phyloP scores from a whole-genome alignment of 2,888 invertebrate species.

The Macrophya alboannulata region DNA sequence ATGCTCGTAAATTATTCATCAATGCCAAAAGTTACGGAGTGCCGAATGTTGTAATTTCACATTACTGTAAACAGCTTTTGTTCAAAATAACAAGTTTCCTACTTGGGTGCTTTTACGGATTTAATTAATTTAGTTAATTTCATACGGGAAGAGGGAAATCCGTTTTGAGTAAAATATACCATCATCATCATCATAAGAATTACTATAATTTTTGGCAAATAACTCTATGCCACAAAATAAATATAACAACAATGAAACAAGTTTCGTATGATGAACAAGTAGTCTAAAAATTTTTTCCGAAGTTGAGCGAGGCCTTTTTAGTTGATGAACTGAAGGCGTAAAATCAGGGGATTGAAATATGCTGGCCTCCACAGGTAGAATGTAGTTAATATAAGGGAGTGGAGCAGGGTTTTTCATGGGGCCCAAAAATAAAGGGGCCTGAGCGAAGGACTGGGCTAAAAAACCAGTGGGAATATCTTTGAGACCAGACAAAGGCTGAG shows the following conservation, averaged over 20 bases:
- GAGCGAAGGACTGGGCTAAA: slow-evolving; percentile 48
- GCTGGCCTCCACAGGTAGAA: slow-evolving; percentile 40
- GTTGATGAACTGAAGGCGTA: slow-evolving; percentile 49
- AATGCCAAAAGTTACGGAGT: slow-evolving; percentile 20
- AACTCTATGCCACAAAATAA: neutral
- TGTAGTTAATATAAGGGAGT: slow-evolving; percentile 61
- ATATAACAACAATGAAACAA: neutral
- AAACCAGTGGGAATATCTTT: slow-evolving; percentile 65
- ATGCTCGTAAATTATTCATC: slow-evolving; percentile 41
- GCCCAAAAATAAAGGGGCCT: slow-evolving; percentile 54
- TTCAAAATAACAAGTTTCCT: neutral
- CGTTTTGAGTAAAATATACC: neutral
- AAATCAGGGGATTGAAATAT: slow-evolving; percentile 58
- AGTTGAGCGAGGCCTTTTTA: slow-evolving; percentile 9
- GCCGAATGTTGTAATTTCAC: neutral
- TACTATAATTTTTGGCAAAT: neutral
- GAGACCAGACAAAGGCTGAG: slow-evolving; percentile 65
- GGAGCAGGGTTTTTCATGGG: slow-evolving; percentile 58
- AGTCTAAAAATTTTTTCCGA: slow-evolving; percentile 1
- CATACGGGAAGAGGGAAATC: neutral
- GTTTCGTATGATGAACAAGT: neutral
- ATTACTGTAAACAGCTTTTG: slow-evolving; percentile 13
- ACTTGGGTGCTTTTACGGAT: neutral
- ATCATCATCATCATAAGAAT: neutral
- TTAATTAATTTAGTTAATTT: neutral